phyloP scores from a whole-genome alignment of 2,888 invertebrate species.

The Philopedon plagiatum region DNA sequence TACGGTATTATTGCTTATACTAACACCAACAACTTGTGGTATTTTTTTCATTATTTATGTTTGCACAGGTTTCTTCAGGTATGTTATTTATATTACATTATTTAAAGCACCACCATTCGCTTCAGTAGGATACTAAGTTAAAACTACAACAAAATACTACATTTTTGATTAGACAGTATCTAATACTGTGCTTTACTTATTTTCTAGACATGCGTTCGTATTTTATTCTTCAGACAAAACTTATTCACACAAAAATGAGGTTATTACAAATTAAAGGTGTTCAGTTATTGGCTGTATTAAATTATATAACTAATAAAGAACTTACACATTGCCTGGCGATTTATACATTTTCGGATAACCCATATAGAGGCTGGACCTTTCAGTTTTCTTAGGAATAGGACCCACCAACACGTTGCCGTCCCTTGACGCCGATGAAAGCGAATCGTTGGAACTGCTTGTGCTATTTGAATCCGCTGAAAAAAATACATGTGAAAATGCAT shows the following conservation, averaged over 20 bases:
- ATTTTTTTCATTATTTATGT: too few species aligned
- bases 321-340: conserved; percentile 70
- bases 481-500: conserved; percentile 23
- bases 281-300: too few species aligned
- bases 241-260: too few species aligned
- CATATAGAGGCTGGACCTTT: conserved; percentile 71
- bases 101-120: too few species aligned
- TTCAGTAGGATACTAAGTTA: not conserved
- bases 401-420: conserved; percentile 66
- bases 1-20: too few species aligned
- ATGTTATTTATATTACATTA: too few species aligned
- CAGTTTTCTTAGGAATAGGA: conserved; percentile 71
- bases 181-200: not conserved
- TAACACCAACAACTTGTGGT: too few species aligned
- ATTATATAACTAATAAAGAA: conserved; percentile 47
- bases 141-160: not conserved
- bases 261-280: too few species aligned
- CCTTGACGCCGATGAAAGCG: conserved; percentile 80
- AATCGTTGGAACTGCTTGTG: conserved; percentile 89
- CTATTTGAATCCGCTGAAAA: conserved; percentile 63
- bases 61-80: too few species aligned
- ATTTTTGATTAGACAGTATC: not conserved
- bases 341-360: conserved; percentile 70
- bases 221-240: too few species aligned
- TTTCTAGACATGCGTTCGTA: too few species aligned